Evolutionary conservation across 2,888 invertebrate genomes (phyloP), one percentile per base, ranked within the genome.

Genomic region (Andrena hattorfiana): DNA sequence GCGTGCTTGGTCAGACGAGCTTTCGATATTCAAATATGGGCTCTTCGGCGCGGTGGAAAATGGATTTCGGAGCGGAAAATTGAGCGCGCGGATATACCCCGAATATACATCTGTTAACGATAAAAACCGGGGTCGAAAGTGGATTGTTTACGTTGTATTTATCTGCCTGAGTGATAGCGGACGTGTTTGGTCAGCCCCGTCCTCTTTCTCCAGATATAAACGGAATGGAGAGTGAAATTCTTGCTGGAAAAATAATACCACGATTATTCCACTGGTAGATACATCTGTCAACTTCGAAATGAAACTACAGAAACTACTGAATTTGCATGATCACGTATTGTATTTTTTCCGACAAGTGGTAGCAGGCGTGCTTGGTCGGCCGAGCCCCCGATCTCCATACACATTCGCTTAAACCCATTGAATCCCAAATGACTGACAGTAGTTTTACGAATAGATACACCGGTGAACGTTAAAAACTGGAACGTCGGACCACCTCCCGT

Each of bases 1-100:
- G 20, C 64, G 59, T 28, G 62, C 51, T 49, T 79, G 70, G 84
- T 71, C 79, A 64, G 79, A 63, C 84, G 23, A 20, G 63, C 28
- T 32, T 54, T 68, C 32, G 20, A 67, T 32, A 28, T 10, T 16
- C 20, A 32, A 73, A 78, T 30, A 32, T 48, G 56, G 32, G 54
- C 42, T 64, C 20, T 48, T 42, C 69, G 74, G 48, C 49, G 26
- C 13, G 35, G 6, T 35, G 35, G 54, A 49, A 30, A 74, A 51
- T 49, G 68, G n/a, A 63, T 20, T 32, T 54, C 7, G n/a, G 26
- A 16, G 35, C 23, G 42, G n/a, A 35, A 20, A 59, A 66, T 66
- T 56, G 30, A 30, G 7, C 56, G 4, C 56, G 3, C 56, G 23
- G 10, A 10, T 56, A 26, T 20, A 4, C 23, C 26, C 56, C 56